phyloP scores from a whole-genome alignment of 2,888 invertebrate genomes.

The Agonopterix subpropinquella region DNA sequence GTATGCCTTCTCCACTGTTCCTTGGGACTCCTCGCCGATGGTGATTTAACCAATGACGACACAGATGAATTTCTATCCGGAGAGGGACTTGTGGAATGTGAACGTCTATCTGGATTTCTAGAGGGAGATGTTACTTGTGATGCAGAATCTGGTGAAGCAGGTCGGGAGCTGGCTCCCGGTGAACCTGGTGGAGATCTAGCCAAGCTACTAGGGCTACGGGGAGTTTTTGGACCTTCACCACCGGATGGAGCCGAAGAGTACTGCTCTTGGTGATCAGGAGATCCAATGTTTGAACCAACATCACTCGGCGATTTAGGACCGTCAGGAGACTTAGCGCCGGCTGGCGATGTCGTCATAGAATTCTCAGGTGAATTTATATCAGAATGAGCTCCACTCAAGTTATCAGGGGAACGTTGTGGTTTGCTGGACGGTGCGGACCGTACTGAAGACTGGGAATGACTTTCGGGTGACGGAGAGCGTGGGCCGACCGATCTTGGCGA shows the following conservation, averaged over 20 bases:
- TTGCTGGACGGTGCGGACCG: conserved; percentile 29
- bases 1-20: conserved; percentile 63
- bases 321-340: conserved; percentile 62
- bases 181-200: conserved; percentile 45
- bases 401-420: conserved; percentile 45
- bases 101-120: conserved; percentile 35
- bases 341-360: conserved; percentile 53
- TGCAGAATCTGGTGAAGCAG: conserved; percentile 38
- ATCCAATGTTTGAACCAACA: conserved; percentile 36
- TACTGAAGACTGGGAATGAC: conserved; percentile 22
- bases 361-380: conserved; percentile 68
- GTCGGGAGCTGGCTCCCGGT: conserved; percentile 44
- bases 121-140: conserved; percentile 35
- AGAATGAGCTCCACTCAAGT: conserved; percentile 60
- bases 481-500: conserved; percentile 22
- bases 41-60: conserved; percentile 37
- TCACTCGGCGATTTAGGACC: conserved; percentile 64
- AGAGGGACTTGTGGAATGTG: conserved; percentile 51
- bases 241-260: conserved; percentile 40
- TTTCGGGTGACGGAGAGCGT: conserved; percentile 38
- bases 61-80: conserved; percentile 47
- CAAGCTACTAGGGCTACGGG: conserved; percentile 48
- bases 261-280: conserved; percentile 40
- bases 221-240: conserved; percentile 56
- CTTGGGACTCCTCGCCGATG: conserved; percentile 47